Evolutionary conservation across 2,797 vertebrate genomes (phyloP), one percentile per base, ranked within the genome.

Genomic region (Peromyscus eremicus): DNA sequence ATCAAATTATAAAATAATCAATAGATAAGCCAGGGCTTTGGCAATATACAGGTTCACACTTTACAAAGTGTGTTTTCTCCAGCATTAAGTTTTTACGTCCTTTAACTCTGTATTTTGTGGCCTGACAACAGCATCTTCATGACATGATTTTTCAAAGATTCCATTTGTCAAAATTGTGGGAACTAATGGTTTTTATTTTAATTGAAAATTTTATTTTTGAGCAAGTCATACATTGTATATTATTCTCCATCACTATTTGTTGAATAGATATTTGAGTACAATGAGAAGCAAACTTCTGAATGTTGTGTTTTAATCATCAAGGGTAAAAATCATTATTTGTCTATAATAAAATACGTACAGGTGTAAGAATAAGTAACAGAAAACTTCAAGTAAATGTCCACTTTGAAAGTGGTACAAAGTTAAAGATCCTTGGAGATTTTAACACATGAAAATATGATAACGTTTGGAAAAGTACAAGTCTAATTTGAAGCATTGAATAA

Each of bases 391-490:
- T 84, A 88, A 79, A 92, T 21, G 0, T 37, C 17, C 94, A 87
- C 49, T 94, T 0, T 91, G 1, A 95, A 21, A 2, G 1, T 84
- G 96, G 34, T 27, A 92, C 27, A 94, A 91, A 17, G 76, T 25
- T 81, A 90, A 75, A 87, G 95, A 97, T 98, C 82, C 93, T 92
- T 71, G 6, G 6, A 14, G 12, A 2, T 8, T 86, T 91, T 37
- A 94, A 5, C 68, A 37, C 37, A 71, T 71, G 71, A 21, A 37
- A 71, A 23, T 0, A 94, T 96, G 34, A 49, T 71, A 66, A 46
- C 68, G 46, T 71, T 40, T 79, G n/a, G 52, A 37, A 87, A 95
- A 92, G 13, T 19, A 92, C 89, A 92, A 55, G 29, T 68, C 37
- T 43, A 27, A 40, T 4, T 32, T 19, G 11, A 80, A 92, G 79